A percentile compares a stretch with the other conserved stretches of the same genome.
phyloP scores from a whole-genome alignment of 2,113 vertebrate species.

The Pluvianellus socialis region DNA sequence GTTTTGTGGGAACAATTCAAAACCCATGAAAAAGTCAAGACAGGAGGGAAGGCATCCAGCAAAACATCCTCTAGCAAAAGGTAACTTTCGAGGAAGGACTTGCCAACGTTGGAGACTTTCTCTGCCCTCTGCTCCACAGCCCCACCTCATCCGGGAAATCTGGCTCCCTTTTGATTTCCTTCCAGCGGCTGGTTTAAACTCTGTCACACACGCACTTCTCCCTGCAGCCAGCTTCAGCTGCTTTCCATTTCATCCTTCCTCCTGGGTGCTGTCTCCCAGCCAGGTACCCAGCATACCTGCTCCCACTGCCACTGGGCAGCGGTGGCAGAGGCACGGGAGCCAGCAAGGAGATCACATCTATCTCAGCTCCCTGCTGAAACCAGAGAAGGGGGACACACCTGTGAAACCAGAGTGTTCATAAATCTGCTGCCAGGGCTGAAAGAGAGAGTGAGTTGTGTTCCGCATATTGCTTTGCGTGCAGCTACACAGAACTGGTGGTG shows the following conservation, averaged over 20 bases:
- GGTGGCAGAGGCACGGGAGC: neutral
- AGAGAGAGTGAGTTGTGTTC: neutral
- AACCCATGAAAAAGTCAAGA: neutral
- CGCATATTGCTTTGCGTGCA: neutral
- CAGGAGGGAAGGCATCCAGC: neutral
- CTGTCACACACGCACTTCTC: neutral
- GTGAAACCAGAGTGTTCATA: neutral
- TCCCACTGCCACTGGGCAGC: neutral
- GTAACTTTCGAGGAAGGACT: neutral
- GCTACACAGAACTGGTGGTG: neutral
- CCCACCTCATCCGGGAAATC: neutral
- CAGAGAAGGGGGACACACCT: neutral
- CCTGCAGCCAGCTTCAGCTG: slow-evolving; percentile 21
- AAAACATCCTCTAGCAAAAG: neutral
- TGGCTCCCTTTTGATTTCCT: slow-evolving; percentile 49
- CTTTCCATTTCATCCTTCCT: neutral
- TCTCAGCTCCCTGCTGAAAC: neutral
- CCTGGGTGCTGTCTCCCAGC: neutral
- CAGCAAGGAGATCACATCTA: neutral
- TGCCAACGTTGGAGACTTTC: neutral
- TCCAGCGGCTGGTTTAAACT: neutral
- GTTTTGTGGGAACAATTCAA: neutral
- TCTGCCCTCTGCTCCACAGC: slow-evolving; percentile 7
- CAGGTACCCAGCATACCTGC: neutral
- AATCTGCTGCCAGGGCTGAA: neutral